These are phyloP conservation scores for Drosophila ananassae DNA, from an alignment of 1,140 invertebrate species.

Conservation along the genomic window DNA sequence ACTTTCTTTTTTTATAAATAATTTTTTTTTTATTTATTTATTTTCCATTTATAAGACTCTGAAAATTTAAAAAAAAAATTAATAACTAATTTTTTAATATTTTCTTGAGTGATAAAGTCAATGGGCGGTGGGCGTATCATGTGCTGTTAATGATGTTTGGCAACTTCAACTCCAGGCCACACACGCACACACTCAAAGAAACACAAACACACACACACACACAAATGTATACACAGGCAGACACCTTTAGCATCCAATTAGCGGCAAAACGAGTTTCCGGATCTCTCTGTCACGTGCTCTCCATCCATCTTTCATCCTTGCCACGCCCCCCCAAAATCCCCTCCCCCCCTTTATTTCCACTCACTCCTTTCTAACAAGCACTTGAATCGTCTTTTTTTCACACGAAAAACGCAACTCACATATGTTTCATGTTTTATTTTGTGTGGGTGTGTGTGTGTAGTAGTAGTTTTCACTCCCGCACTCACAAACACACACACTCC, in stretches of 20 bases:
- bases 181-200: slow-evolving; percentile 10
- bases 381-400: slow-evolving; percentile 53
- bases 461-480: slow-evolving; percentile 22
- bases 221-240: slow-evolving; percentile 1
- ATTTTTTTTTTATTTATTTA: not conserved
- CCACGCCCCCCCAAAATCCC: no score
- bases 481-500: slow-evolving; percentile 14
- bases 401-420: slow-evolving; percentile 49
- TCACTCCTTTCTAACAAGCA: slow-evolving; percentile 52
- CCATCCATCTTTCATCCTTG: slow-evolving; percentile 18
- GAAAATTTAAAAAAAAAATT: no score
- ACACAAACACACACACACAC: slow-evolving; percentile 9
- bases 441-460: slow-evolving; percentile 7
- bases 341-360: slow-evolving; percentile 6
- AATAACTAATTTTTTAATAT: not conserved
- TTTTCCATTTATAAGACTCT: no score
- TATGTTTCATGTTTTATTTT: slow-evolving; percentile 43
- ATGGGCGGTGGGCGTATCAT: slow-evolving; percentile 3
- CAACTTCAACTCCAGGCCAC: slow-evolving; percentile 41
- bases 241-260: slow-evolving; percentile 66
- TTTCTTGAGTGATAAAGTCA: slow-evolving; percentile 21
- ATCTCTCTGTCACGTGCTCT: slow-evolving; percentile 31
- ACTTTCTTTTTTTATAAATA: not conserved
- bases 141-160: slow-evolving; percentile 61
- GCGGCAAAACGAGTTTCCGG: slow-evolving; percentile 56